Percentiles rank a stretch among this genome's conserved stretches.
Conservation (phyloP, 2,113 vertebrate genomes). For the Aepyceros melampus region DNA sequence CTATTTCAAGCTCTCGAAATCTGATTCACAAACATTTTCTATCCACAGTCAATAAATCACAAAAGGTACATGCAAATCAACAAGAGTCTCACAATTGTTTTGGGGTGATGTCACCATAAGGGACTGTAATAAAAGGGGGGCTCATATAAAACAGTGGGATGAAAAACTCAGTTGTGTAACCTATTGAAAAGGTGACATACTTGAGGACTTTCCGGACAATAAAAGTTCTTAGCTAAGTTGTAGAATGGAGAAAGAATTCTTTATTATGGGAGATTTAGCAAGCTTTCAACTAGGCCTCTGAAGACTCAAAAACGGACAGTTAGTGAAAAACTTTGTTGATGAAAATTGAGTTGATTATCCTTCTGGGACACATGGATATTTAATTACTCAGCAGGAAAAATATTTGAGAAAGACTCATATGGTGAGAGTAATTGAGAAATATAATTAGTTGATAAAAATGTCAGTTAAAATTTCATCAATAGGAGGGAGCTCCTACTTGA, state of each 20-base stretch:
- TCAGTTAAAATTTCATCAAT: constrained; percentile 34
- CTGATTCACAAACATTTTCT: not conserved
- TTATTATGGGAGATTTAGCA: not conserved
- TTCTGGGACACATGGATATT: not conserved
- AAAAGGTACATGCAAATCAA: not conserved
- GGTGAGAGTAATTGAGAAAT: constrained; percentile 1
- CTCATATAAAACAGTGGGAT: not conserved
- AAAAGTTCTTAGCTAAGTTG: not conserved
- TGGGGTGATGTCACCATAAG: not conserved
- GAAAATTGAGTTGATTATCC: not conserved
- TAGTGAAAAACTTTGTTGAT: not conserved
- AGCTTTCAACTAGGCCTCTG: not conserved
- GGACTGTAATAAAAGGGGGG: not conserved
- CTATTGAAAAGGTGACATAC: not conserved
- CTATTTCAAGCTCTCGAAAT: not conserved
- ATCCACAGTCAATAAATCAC: not conserved
- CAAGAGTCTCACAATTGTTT: not conserved
- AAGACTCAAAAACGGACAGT: not conserved
- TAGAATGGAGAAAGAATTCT: not conserved
- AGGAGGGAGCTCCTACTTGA: not conserved
- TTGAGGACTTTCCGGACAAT: not conserved
- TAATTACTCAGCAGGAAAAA: not conserved
- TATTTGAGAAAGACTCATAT: constrained; percentile 13
- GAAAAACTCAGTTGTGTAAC: not conserved
- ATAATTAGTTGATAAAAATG: constrained; percentile 28